phyloP scores from a whole-genome alignment of 2,888 invertebrate species.

The Microctonus hyperodae region DNA sequence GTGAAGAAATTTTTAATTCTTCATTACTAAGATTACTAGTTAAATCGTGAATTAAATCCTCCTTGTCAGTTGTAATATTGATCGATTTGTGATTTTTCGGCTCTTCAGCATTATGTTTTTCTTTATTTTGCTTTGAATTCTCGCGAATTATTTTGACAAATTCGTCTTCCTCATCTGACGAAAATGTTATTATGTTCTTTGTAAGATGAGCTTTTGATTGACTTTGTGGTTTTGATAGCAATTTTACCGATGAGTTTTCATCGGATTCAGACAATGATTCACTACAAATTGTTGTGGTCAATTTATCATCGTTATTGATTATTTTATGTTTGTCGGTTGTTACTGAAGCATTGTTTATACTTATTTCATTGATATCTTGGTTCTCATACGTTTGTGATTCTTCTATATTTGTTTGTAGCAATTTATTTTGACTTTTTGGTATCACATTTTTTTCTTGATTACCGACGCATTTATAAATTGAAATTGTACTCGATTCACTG shows the following conservation, averaged over 20 bases:
- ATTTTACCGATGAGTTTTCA: background rate
- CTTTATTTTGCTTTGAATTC: background rate
- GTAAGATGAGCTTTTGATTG: background rate
- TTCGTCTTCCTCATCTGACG: slow-evolving; percentile 36
- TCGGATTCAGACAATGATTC: background rate
- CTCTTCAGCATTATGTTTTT: background rate
- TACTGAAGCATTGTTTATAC: background rate
- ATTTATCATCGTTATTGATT: background rate
- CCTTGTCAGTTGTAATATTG: background rate
- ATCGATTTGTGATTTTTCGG: background rate
- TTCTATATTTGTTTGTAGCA: background rate
- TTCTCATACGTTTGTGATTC: background rate
- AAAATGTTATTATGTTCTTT: slow-evolving; percentile 20
- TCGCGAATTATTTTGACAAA: slow-evolving; percentile 7
- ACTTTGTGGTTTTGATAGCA: background rate
- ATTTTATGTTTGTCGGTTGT: background rate
- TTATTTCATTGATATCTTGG: background rate
- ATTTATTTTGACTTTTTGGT: background rate
- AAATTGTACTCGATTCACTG: slow-evolving; percentile 44
- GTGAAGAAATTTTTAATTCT: background rate
- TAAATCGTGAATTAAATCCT: background rate
- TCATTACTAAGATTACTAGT: background rate
- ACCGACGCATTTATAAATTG: slow-evolving; percentile 38
- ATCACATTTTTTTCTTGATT: slow-evolving; percentile 12
- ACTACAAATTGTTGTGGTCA: background rate